Conservation (phyloP, 2,888 invertebrate genomes). For the Dryobota labecula region DNA sequence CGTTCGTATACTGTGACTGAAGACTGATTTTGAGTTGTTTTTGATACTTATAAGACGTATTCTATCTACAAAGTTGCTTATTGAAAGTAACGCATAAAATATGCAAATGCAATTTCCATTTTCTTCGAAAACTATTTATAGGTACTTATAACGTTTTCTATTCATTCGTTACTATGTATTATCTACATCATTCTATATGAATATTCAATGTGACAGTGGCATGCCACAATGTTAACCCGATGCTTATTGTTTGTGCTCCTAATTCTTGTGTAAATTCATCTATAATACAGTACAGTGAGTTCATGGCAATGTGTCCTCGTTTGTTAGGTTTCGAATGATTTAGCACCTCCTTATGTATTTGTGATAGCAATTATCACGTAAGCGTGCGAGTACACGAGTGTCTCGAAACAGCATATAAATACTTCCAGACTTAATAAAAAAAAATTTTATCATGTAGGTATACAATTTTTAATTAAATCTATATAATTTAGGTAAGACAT, state of each 20-base stretch:
- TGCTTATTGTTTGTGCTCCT: slow-evolving; percentile 49
- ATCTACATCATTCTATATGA: slow-evolving; percentile 29
- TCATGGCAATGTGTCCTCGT: slow-evolving; percentile 60
- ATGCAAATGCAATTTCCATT: slow-evolving; percentile 22
- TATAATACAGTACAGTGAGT: slow-evolving; percentile 40
- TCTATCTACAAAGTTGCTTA: slow-evolving; percentile 10
- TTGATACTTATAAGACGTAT: background rate
- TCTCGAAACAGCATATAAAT: background rate
- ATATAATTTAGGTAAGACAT: background rate
- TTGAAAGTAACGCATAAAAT: background rate
- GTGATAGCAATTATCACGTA: slow-evolving; percentile 59
- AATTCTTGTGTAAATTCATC: slow-evolving; percentile 48
- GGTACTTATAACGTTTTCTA: slow-evolving; percentile 7
- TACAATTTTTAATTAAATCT: background rate
- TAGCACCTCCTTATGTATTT: slow-evolving; percentile 56
- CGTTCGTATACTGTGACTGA: background rate
- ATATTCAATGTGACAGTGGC: slow-evolving; percentile 42
- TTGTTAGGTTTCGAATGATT: slow-evolving; percentile 40
- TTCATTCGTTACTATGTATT: slow-evolving; percentile 16
- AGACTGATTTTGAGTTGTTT: slow-evolving; percentile 9
- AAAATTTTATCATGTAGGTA: background rate
- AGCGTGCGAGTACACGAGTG: background rate
- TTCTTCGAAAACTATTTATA: slow-evolving; percentile 19
- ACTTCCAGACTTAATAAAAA: background rate
- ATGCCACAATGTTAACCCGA: slow-evolving; percentile 24